Conservation (phyloP, 2,888 invertebrate genomes). For the Biston stratarius region DNA sequence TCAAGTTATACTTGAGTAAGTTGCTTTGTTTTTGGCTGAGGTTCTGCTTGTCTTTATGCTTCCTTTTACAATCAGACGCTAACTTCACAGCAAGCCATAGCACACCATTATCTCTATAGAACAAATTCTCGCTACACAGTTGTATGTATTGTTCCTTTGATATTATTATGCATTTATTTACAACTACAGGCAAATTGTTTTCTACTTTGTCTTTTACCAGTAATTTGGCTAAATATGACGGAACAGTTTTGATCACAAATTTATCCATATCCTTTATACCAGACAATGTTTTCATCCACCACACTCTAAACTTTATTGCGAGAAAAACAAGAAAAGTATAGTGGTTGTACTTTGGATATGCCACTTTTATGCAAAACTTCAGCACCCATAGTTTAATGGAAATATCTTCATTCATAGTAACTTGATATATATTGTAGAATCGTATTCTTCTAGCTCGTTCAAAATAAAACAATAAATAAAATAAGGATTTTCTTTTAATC, state of each 20-base stretch:
- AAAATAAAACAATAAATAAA: conserved; percentile 4
- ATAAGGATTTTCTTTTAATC: conserved; percentile 6
- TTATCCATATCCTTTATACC: conserved; percentile 59
- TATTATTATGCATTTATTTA: conserved; percentile 74
- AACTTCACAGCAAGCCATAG: conserved; percentile 76
- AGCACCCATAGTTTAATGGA: conserved; percentile 74
- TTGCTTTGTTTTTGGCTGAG: conserved; percentile 48
- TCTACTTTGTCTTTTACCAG: conserved; percentile 63
- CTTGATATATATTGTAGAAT: conserved; percentile 11
- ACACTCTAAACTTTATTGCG: conserved; percentile 75
- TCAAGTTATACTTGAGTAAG: conserved; percentile 62
- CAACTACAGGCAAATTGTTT: conserved; percentile 62
- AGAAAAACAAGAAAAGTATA: conserved; percentile 76
- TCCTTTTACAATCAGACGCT: conserved; percentile 61
- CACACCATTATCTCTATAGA: conserved; percentile 77
- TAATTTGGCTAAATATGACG: conserved; percentile 56
- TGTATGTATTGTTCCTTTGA: conserved; percentile 74
- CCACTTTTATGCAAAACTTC: conserved; percentile 78
- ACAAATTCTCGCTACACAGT: conserved; percentile 76
- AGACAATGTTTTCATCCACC: conserved; percentile 52
- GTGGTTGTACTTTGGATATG: conserved; percentile 80
- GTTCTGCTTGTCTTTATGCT: conserved; percentile 54
- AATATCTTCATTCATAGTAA: conserved; percentile 73
- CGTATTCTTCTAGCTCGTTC: not conserved
- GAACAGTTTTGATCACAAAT: conserved; percentile 64